Base-by-base conservation (phyloP, 2,888 invertebrate genomes). In the Eretmocerus hayati region DNA sequence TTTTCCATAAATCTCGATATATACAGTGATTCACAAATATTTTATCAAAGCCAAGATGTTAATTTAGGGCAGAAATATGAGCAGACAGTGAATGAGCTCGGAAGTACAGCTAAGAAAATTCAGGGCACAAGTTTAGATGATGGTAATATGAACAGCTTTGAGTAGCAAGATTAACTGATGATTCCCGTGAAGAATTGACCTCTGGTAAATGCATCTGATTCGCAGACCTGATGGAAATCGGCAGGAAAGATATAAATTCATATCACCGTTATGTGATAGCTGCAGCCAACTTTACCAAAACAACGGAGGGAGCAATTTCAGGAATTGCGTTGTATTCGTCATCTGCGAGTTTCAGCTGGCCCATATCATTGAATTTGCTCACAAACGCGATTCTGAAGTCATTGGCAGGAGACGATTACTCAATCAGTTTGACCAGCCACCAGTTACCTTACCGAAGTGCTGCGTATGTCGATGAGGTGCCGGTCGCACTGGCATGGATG, bases 281-380 rank as follows among this genome's bases (percentile, higher is more conserved):
- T 0, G 79, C 78, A 2, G 62, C 77, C 0, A 75, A 77, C 61
- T 75, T 77, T 48, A 67, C 66, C 53, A 46, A 50, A 8, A 59
- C 56, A 3, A 40, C 23, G 3, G 50, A 47, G 2, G 11, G 9
- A 3, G n/a, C n/a, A n/a, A 36, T 61, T 4, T 5, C 15, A 2
- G 63, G 58, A 0, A 77, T 72, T 45, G 70, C 66, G 1, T 56
- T 77, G 9, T 81, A 71, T 63, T 78, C 79, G 2, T 75, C 75
- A 2, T 63, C 70, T 11, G 67, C 76, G 1, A 68, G 72, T 0
- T 79, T 79, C 66, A 72, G 78, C 38, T 70, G 77, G 9, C 79
- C 81, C 0, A 69, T 77, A 3, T 74, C 75, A 0, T 55, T 80
- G 21, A 77, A 76, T 66, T 51, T 77, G 49, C 56, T 79, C 5